Conservation (phyloP, 2,797 vertebrate species). For the Chelon labrosus region DNA sequence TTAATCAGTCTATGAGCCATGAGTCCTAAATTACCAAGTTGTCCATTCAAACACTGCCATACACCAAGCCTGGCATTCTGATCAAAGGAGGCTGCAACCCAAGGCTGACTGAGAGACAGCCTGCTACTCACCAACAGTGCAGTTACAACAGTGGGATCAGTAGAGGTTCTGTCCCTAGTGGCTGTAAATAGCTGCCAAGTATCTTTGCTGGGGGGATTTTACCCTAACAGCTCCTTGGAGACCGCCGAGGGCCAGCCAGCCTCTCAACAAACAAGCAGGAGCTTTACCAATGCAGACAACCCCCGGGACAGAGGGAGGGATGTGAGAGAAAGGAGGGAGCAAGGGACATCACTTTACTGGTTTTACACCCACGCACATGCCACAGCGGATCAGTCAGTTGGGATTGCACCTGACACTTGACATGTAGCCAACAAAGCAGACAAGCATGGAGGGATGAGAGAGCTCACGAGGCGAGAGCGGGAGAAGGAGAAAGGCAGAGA, state of each 20-base stretch:
- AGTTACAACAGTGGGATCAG: constrained; percentile 59
- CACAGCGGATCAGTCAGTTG: constrained; percentile 76
- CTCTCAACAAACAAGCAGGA: constrained; percentile 55
- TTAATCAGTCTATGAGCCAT: not conserved
- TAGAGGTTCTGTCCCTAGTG: constrained; percentile 61
- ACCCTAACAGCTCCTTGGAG: constrained; percentile 78
- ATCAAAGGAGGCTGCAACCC: constrained; percentile 17
- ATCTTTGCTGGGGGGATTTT: constrained; percentile 74
- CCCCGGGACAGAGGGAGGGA: constrained; percentile 37
- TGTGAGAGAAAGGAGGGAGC: constrained; percentile 30
- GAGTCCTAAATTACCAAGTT: constrained; percentile 24
- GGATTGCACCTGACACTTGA: constrained; percentile 81
- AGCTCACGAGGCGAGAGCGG: constrained; percentile 19
- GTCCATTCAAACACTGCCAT: constrained; percentile 13
- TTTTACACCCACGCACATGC: constrained; percentile 78
- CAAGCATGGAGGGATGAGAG: constrained; percentile 65
- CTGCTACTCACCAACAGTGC: constrained; percentile 24
- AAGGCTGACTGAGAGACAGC: constrained; percentile 21
- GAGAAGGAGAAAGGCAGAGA: constrained; percentile 20
- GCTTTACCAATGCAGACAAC: constrained; percentile 66
- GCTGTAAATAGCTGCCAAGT: constrained; percentile 72
- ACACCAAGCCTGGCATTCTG: constrained; percentile 9
- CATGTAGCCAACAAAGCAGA: constrained; percentile 74
- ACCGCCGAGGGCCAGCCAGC: constrained; percentile 57
- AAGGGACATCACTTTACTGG: constrained; percentile 72